A percentile compares a stretch with the other conserved stretches of the same genome.
These are phyloP conservation scores for Ondatra zibethicus DNA, from an alignment of 2,113 vertebrate genomes.

Conservation along the genomic window DNA sequence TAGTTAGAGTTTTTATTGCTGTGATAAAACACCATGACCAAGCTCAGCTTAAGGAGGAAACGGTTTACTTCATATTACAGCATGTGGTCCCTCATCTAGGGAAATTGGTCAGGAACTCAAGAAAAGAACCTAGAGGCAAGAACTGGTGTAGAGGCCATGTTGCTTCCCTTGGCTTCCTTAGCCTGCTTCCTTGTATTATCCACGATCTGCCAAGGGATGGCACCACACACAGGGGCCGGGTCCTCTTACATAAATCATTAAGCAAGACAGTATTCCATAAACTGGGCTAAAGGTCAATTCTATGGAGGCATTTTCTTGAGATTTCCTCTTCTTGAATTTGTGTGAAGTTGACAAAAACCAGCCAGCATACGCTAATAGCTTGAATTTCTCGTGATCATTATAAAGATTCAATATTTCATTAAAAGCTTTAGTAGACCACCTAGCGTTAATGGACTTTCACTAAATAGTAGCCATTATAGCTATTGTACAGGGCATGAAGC, in stretches of 20 bases:
- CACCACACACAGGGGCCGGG: background rate
- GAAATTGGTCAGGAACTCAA: background rate
- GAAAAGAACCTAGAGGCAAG: background rate
- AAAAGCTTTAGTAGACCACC: background rate
- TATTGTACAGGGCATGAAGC: background rate
- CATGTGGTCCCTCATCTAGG: background rate
- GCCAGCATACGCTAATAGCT: background rate
- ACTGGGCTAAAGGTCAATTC: background rate
- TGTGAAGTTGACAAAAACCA: background rate
- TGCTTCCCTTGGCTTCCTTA: background rate
- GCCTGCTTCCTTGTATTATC: background rate
- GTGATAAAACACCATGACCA: background rate
- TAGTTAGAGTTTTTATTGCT: background rate
- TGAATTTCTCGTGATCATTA: background rate
- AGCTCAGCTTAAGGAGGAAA: background rate
- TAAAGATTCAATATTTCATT: background rate
- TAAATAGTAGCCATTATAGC: background rate
- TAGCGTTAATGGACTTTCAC: background rate
- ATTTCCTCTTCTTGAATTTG: background rate
- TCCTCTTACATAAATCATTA: background rate
- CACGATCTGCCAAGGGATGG: background rate
- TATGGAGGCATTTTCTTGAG: background rate
- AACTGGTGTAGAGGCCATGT: background rate
- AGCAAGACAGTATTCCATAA: background rate
- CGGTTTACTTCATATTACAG: background rate